Evolutionary conservation across 2,113 vertebrate genomes (phyloP).

Genomic region (Neopipo cinnamomea): DNA sequence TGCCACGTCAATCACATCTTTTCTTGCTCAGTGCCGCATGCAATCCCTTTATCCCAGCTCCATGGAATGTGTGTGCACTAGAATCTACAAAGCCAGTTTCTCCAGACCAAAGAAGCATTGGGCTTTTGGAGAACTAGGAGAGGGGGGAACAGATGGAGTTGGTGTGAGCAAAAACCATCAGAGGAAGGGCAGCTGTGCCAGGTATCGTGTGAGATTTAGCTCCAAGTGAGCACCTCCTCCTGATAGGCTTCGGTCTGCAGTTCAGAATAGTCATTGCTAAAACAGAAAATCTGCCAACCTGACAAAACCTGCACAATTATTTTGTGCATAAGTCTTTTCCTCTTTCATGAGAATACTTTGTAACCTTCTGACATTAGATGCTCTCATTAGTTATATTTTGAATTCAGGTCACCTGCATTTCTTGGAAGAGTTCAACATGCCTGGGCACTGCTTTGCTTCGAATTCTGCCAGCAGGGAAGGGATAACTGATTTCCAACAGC

Average conservation of each 20-base stretch:
- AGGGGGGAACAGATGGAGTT: constrained; percentile 1
- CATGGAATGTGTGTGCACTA: not conserved
- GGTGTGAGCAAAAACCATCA: not conserved
- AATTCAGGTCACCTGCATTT: not conserved
- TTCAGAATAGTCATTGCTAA: not conserved
- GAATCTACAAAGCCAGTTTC: not conserved
- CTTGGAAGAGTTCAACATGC: not conserved
- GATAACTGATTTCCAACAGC: not conserved
- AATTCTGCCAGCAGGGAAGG: not conserved
- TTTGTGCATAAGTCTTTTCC: not conserved
- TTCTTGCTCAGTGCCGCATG: not conserved
- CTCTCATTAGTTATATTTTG: not conserved
- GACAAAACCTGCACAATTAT: not conserved
- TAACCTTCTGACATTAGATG: not conserved
- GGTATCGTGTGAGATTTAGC: not conserved
- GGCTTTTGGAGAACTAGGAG: not conserved
- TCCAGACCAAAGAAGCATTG: not conserved
- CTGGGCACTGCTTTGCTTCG: not conserved
- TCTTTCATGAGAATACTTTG: not conserved
- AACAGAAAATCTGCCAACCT: not conserved
- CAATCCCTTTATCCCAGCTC: not conserved
- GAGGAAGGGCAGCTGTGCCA: not conserved
- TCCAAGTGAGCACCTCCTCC: not conserved
- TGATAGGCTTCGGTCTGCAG: not conserved
- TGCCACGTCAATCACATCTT: not conserved